Base-by-base conservation (phyloP, 2,888 invertebrate genomes). In the Drosophila lutescens region DNA sequence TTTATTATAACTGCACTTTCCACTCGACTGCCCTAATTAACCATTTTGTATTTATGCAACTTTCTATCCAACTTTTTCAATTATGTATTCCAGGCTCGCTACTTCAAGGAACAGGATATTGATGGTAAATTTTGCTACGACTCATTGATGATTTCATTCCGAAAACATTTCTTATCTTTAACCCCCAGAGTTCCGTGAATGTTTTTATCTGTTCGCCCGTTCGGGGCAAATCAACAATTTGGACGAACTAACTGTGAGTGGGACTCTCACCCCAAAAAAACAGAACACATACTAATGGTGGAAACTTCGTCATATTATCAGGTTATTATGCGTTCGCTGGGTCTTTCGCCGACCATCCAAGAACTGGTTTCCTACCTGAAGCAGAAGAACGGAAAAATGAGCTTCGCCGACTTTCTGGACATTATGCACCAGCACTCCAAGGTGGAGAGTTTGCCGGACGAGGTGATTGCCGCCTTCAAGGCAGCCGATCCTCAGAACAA, bases 401-500 rank as follows among this genome's bases (percentile, higher is more conserved):
- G 96, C 0, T 99, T 99, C 92, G 98, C 98, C 0, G 98, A 98
- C 88, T 98, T 99, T 90, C 92, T 99, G 50, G 98, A 98, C 90
- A 97, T 98, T 1, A 97, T 98, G 97, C 98, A 98, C 90, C 95
- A 96, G 60, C 98, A 98, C 91, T 97, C 96, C 32, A 93, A 93
- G 90, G 91, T 92, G 9, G 92, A 92, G 62, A 91, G 91, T 78
- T 69, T 92, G 0, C 93, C 95, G 38, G 95, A 96, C 7, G 91
- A 94, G 93, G 94, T 94, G 1, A 95, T 98, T 54, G 96, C 96
- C 55, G 98, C 98, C 0, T 98, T 99, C 92, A 95, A 95, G 90
- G 98, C 98, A 0, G 97, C 95, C 10, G 98, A 98, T 92, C 93
- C 93, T 0, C 93, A 94, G 10, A 95, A 95, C 76, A 95, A 93